These are phyloP conservation scores for Gallinago solitaria DNA, from an alignment of 2,797 vertebrate species.

Conservation along the genomic window DNA sequence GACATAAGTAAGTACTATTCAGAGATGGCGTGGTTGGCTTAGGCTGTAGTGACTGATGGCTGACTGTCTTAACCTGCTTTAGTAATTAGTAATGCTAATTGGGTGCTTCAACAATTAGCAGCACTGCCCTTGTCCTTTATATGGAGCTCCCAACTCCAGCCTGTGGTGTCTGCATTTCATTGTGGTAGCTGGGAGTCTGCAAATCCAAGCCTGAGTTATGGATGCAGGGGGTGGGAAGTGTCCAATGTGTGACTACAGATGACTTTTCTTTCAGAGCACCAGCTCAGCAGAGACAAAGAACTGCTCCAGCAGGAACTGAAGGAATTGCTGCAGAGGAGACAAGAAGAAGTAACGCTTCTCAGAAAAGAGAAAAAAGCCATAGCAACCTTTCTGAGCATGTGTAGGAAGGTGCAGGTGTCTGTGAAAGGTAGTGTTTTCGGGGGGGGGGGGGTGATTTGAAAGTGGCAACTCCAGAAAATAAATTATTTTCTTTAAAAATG, in stretches of 20 bases:
- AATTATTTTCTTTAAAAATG: neutral
- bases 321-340: constrained; percentile 74
- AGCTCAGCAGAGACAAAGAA: neutral
- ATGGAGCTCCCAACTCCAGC: neutral
- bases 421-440: constrained; percentile 78
- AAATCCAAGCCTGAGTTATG: neutral
- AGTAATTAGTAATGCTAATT: neutral
- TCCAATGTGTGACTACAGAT: neutral
- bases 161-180: neutral
- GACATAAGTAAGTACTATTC: constrained; percentile 77
- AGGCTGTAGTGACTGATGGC: fast-evolving
- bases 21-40: neutral
- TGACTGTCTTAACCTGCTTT: neutral
- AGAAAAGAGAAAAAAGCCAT: constrained; percentile 76
- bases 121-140: neutral
- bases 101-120: neutral
- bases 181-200: neutral
- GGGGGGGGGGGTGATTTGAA: neutral
- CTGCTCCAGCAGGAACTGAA: neutral
- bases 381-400: constrained; percentile 82
- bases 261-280: constrained; percentile 55
- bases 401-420: constrained; percentile 75
- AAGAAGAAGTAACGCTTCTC: constrained; percentile 73
- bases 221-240: neutral
- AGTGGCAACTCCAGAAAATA: neutral